Conservation (phyloP, 2,113 vertebrate genomes). For the Anser cygnoides region DNA sequence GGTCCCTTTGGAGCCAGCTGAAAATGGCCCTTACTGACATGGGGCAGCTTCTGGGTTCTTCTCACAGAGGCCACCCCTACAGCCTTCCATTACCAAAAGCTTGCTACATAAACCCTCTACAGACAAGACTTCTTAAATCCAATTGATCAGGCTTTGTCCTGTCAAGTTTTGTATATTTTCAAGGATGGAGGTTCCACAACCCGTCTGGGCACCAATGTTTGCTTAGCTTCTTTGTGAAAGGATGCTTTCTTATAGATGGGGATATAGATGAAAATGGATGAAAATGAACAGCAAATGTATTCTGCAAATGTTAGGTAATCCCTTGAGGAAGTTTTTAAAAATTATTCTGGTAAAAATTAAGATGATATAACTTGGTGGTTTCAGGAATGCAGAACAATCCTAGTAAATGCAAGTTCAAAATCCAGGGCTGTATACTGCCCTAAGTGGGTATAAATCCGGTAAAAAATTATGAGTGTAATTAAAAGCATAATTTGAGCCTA, state of each 20-base stretch:
- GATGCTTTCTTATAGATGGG: background rate
- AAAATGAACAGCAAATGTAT: background rate
- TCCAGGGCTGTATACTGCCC: background rate
- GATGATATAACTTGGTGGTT: background rate
- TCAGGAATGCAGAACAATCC: background rate
- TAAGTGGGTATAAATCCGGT: background rate
- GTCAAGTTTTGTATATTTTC: background rate
- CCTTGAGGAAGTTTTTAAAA: rapidly evolving
- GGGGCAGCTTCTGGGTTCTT: no score
- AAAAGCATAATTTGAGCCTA: background rate
- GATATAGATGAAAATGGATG: background rate
- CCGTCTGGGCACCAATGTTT: background rate
- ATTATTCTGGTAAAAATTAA: background rate
- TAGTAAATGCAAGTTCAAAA: background rate
- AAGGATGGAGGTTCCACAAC: background rate
- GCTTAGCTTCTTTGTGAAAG: background rate
- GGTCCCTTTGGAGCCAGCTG: no score
- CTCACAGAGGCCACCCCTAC: no score
- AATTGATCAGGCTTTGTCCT: background rate
- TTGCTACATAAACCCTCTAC: no score
- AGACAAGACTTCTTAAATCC: background rate
- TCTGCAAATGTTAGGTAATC: background rate
- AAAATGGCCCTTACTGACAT: no score
- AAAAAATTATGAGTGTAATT: background rate
- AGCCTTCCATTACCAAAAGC: no score